phyloP scores from a whole-genome alignment of 1,140 invertebrate genomes.

The Heliothis virescens region DNA sequence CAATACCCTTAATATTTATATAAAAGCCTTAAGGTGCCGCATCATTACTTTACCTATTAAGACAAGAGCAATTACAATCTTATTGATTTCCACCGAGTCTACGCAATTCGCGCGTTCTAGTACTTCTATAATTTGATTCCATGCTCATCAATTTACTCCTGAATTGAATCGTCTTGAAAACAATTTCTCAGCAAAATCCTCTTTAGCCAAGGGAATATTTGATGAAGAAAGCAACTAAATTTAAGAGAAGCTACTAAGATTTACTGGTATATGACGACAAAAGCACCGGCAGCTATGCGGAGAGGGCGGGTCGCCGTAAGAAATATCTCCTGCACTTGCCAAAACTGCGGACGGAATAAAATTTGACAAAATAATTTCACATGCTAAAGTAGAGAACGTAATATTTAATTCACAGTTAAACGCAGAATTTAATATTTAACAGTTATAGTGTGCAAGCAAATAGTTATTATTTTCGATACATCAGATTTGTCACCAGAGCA shows the following conservation, averaged over 20 bases:
- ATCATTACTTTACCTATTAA: background rate
- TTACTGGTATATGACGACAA: constrained; percentile 63
- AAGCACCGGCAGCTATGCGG: constrained; percentile 53
- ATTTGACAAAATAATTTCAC: constrained; percentile 49
- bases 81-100: background rate
- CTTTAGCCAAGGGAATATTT: constrained; percentile 40
- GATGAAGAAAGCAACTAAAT: constrained; percentile 49
- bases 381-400: background rate
- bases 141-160: constrained; percentile 11
- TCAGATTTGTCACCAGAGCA: too few relatives aligned
- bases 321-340: constrained; percentile 60
- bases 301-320: constrained; percentile 56
- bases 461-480: too few relatives aligned
- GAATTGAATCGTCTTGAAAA: constrained; percentile 12
- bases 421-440: background rate
- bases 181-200: constrained; percentile 34
- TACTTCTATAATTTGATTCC: background rate
- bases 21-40: too few relatives aligned
- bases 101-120: background rate
- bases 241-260: constrained; percentile 54
- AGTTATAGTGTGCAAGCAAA: too few relatives aligned
- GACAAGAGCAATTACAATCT: background rate
- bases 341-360: constrained; percentile 48
- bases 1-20: too few relatives aligned
- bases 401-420: background rate